Evolutionary conservation across 2,797 vertebrate species (phyloP).

Genomic region (Enteromius argenteus): DNA sequence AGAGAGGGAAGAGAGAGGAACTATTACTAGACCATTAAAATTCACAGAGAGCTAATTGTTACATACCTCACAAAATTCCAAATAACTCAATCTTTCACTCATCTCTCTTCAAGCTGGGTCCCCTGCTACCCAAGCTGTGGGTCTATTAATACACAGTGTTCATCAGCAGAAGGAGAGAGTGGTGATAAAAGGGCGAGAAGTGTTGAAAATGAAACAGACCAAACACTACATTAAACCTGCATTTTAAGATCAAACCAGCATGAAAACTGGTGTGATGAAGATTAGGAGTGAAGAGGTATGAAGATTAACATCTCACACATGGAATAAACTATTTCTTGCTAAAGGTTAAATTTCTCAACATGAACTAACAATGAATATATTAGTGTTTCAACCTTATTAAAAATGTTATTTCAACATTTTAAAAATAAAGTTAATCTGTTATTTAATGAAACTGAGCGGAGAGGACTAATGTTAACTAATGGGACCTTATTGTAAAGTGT

Average conservation of each 20-base stretch:
- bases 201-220: not conserved
- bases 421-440: not conserved
- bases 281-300: not conserved
- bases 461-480: not conserved
- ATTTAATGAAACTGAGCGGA: not conserved
- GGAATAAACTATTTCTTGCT: not conserved
- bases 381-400: not conserved
- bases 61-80: constrained; percentile 6
- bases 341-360: not conserved
- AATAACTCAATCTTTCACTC: not conserved
- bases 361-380: not conserved
- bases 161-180: not conserved
- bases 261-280: not conserved
- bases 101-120: not conserved
- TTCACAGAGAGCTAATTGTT: constrained; percentile 7
- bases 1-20: not conserved
- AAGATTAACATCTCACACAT: not conserved
- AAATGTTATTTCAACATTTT: not conserved
- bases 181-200: not conserved
- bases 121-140: not conserved
- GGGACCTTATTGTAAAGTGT: not conserved
- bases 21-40: constrained; percentile 14
- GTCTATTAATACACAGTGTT: not conserved
- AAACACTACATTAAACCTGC: not conserved
- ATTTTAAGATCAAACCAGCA: not conserved